Evolutionary conservation across 2,113 vertebrate species (phyloP), one percentile per base, ranked within the genome.

Genomic region (Oryzias curvinotus): DNA sequence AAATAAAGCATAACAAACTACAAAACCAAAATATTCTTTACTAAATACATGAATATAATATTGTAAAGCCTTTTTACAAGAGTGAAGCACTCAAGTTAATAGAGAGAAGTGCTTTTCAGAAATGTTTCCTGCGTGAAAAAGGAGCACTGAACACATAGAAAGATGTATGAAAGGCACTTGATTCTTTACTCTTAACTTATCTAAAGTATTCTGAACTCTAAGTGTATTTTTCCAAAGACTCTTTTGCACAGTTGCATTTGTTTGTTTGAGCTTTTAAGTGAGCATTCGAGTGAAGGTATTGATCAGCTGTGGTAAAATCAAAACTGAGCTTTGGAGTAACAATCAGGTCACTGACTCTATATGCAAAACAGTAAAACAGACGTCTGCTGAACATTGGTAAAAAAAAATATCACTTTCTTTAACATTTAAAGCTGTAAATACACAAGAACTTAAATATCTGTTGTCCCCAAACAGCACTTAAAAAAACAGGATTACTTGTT

Each of bases 251-350:
- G 43, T 14, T 26, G 36, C 21, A 21, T 21, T 21, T 56, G n/a
- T 44, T 41, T 63, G 58, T 43, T 12, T 72, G 28, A 41, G 13
- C 62, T 53, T 10, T 14, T 17, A 50, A 42, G 12, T 41, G 50
- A 54, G 57, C 5, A 8, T 7, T 3, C 62, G 54, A 71, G 71
- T 66, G 50, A 45, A 71, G 57, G 57, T 70, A 85, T 79, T 81
- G 81, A 86, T 87, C 82, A 86, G 8, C 42, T 10, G 60, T 68
- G 62, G 62, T 61, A 17, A 80, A 86, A 85, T 82, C 76, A 83
- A 74, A 85, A 61, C 56, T 15, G 53, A 58, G 71, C 77, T 83
- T 79, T 69, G 68, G 71, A 73, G 76, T 55, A 51, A 84, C 57
- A 47, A 47, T 30, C 28, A 30, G 26, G 5, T 26, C 26, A 26